A percentile compares a stretch with the other conserved stretches of the same genome.
phyloP scores from a whole-genome alignment of 2,888 invertebrate genomes.

The Lysandra coridon region DNA sequence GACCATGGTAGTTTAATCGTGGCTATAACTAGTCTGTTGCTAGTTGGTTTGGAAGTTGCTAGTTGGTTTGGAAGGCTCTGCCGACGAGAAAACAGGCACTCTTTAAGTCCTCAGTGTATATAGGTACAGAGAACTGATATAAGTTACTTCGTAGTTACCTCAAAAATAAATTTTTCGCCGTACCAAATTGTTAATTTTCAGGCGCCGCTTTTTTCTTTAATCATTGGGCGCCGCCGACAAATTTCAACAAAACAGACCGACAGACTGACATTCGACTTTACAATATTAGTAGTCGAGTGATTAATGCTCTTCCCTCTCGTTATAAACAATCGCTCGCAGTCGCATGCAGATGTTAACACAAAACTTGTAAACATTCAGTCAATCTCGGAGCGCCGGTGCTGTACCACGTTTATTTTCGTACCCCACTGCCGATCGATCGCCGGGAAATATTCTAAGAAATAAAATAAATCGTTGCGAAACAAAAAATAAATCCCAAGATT shows the following conservation, averaged over 20 bases:
- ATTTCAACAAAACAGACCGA: not conserved
- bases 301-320: slow-evolving; percentile 22
- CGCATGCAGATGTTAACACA: slow-evolving; percentile 24
- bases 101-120: too few species aligned
- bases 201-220: not conserved
- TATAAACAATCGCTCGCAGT: slow-evolving; percentile 18
- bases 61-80: too few species aligned
- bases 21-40: too few species aligned
- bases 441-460: not conserved
- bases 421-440: not conserved
- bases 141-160: too few species aligned
- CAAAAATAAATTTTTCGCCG: not conserved
- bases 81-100: too few species aligned
- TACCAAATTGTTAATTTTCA: not conserved
- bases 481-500: not conserved
- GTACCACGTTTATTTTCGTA: slow-evolving; percentile 29
- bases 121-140: too few species aligned
- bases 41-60: too few species aligned
- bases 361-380: slow-evolving; percentile 20
- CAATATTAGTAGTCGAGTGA: slow-evolving; percentile 12
- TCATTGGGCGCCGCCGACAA: not conserved
- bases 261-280: not conserved
- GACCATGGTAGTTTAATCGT: too few species aligned
- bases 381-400: slow-evolving; percentile 8
- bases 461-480: slow-evolving; percentile 9